Conservation (phyloP, 2,113 vertebrate species). For the Pterocles burchelli region DNA sequence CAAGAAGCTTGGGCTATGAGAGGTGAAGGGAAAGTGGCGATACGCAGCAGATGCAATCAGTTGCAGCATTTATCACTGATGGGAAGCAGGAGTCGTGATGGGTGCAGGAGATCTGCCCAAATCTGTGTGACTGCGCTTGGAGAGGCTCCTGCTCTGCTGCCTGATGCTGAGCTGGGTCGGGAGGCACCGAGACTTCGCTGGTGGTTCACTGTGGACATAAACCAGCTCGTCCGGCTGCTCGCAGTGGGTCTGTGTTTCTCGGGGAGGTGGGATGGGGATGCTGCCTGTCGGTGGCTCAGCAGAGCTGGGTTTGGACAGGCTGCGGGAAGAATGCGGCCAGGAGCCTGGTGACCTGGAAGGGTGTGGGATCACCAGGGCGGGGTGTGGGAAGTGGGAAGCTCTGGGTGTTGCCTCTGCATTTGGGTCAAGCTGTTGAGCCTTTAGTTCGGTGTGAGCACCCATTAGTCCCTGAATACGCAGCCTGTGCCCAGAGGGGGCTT, state of each 20-base stretch:
- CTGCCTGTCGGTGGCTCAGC: neutral
- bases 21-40: neutral
- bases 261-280: neutral
- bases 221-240: neutral
- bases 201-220: neutral
- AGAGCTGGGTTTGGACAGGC: neutral
- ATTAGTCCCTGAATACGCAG: neutral
- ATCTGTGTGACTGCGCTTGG: neutral
- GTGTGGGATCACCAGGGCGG: neutral
- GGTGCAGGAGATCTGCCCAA: neutral
- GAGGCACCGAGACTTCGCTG: neutral
- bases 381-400: neutral
- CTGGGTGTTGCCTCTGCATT: neutral
- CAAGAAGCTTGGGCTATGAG: neutral
- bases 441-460: no score
- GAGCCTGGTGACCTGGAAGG: neutral
- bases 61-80: neutral
- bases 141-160: neutral
- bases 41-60: neutral
- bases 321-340: neutral
- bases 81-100: constrained; percentile 4
- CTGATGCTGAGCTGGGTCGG: neutral
- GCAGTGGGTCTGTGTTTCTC: neutral
- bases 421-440: neutral
- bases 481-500: neutral